Evolutionary conservation across 2,888 invertebrate species (phyloP).

Genomic region (Holacanthella duospinosa): DNA sequence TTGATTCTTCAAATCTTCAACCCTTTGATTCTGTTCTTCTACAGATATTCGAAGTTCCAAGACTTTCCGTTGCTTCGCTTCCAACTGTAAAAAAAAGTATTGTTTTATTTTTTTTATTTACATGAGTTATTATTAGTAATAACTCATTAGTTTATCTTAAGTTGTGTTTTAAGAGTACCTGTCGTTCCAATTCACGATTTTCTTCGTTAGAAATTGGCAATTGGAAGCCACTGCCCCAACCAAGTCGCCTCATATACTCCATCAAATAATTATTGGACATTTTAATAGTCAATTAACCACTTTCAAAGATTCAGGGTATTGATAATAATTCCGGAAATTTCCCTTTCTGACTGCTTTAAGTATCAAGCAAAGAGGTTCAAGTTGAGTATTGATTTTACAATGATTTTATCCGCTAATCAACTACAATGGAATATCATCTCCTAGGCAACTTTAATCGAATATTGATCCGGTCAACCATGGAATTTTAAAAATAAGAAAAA

Average conservation of each 20-base stretch:
- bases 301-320: no score
- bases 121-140: neutral
- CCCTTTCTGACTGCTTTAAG: no score
- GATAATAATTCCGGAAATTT: no score
- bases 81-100: conserved; percentile 46
- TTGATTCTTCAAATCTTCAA: conserved; percentile 14
- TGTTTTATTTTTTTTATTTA: no score
- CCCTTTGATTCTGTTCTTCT: conserved; percentile 16
- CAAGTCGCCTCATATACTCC: conserved; percentile 56
- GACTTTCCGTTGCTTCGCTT: conserved; percentile 44
- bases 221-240: conserved; percentile 65
- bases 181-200: conserved; percentile 51
- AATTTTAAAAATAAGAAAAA: no score
- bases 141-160: neutral
- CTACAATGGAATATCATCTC: no score
- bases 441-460: no score
- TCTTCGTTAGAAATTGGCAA: conserved; percentile 68
- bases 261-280: conserved; percentile 47
- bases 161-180: conserved; percentile 41
- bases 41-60: conserved; percentile 15
- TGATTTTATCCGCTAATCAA: no score
- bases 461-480: no score
- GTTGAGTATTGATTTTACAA: no score
- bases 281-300: neutral
- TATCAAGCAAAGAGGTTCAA: no score